Conservation (phyloP, 2,113 vertebrate genomes). For the Grallaria varia region DNA sequence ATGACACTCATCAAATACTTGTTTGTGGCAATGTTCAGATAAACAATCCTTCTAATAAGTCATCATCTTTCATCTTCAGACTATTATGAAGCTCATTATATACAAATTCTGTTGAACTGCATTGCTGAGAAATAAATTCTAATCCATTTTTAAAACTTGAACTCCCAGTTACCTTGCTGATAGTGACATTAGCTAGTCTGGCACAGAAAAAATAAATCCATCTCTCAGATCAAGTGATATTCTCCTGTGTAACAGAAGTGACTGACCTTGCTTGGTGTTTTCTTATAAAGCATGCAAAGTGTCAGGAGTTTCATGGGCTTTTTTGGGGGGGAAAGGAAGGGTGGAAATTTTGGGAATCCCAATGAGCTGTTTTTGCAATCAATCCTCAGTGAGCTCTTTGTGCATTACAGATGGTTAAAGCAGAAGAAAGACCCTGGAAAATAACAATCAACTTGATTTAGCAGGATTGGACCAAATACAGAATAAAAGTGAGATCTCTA, state of each 20-base stretch:
- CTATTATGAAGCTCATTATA: constrained; percentile 12
- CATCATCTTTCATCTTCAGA: constrained; percentile 30
- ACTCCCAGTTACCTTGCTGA: background rate
- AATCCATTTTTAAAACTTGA: background rate
- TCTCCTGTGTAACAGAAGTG: background rate
- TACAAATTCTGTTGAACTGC: background rate
- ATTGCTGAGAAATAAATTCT: background rate
- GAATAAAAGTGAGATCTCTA: background rate
- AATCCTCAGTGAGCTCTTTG: background rate
- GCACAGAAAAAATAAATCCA: background rate
- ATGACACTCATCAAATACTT: background rate
- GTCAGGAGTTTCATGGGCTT: background rate
- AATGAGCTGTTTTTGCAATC: background rate
- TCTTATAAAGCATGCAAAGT: background rate
- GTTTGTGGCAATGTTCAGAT: background rate
- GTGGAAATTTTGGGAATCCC: background rate
- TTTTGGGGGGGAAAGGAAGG: background rate
- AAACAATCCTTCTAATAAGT: background rate
- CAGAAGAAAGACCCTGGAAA: background rate
- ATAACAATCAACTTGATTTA: background rate
- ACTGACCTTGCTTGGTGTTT: background rate
- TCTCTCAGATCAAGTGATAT: background rate
- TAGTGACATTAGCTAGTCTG: background rate
- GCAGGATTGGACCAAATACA: background rate
- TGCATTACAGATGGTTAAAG: background rate